phyloP scores from a whole-genome alignment of 1,140 invertebrate genomes.

The Bradynema listronoti region DNA sequence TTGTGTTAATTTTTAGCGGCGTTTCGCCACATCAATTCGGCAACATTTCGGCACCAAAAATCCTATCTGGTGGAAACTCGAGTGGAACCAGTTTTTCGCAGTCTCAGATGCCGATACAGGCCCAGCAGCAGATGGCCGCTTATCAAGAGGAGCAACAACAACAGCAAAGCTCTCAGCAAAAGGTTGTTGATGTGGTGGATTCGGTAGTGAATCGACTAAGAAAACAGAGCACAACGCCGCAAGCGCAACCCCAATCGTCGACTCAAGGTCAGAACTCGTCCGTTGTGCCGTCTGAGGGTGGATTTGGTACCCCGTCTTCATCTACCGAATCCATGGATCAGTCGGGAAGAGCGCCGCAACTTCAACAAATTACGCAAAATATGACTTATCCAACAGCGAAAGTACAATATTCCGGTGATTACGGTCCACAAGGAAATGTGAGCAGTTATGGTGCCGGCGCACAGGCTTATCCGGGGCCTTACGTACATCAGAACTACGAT shows the following conservation, averaged over 20 bases:
- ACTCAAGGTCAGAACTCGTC: background rate
- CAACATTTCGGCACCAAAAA: no score
- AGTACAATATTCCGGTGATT: no score
- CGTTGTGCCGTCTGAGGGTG: no score
- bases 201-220: conserved; percentile 23
- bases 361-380: background rate
- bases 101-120: background rate
- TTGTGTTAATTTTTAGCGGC: no score
- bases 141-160: background rate
- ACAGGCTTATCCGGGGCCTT: background rate
- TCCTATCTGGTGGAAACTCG: no score
- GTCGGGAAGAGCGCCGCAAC: background rate
- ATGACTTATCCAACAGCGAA: background rate
- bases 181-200: conserved; percentile 27
- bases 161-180: conserved; percentile 9
- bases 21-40: no score
- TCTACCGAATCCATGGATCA: background rate
- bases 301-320: no score
- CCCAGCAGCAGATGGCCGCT: background rate
- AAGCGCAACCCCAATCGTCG: background rate
- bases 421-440: no score
- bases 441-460: no score
- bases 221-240: background rate
- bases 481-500: background rate
- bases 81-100: no score